These are phyloP conservation scores for Drosophila birchii DNA, from an alignment of 2,888 invertebrate genomes.

Conservation along the genomic window DNA sequence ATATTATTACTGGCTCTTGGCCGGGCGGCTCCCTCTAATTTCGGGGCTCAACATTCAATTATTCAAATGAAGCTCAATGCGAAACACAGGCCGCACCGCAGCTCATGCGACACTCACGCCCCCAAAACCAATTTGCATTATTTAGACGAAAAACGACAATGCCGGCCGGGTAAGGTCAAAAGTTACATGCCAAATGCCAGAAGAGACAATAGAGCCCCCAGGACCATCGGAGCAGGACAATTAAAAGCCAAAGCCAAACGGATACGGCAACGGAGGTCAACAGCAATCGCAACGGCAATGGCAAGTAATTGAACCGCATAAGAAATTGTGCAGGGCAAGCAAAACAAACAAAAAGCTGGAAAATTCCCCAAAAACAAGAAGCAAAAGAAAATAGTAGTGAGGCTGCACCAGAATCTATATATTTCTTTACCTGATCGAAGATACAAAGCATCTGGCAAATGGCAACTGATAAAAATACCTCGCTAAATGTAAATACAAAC, in stretches of 20 bases:
- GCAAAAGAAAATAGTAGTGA: constrained; percentile 4
- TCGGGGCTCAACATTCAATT: constrained; percentile 44
- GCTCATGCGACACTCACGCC: constrained; percentile 31
- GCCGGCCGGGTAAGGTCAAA: constrained; percentile 25
- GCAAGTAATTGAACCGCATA: constrained; percentile 34
- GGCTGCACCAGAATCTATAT: neutral
- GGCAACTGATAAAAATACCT: constrained; percentile 71
- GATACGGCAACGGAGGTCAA: constrained; percentile 30
- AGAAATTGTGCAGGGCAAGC: constrained; percentile 23
- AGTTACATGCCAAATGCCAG: constrained; percentile 27
- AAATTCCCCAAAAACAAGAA: neutral
- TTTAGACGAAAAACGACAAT: constrained; percentile 33
- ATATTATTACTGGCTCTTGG: constrained; percentile 20
- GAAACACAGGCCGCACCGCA: constrained; percentile 14
- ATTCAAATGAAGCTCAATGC: constrained; percentile 44
- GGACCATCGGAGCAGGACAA: constrained; percentile 28
- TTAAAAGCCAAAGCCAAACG: constrained; percentile 41
- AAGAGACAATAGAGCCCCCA: constrained; percentile 28
- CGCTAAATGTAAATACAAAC: constrained; percentile 69
- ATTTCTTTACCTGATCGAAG: constrained; percentile 22
- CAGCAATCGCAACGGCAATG: constrained; percentile 3
- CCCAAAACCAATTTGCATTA: constrained; percentile 41
- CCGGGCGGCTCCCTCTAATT: constrained; percentile 28
- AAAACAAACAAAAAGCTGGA: constrained; percentile 10
- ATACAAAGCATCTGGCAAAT: constrained; percentile 57